phyloP scores from a whole-genome alignment of 2,888 invertebrate genomes.

The Leptinotarsa peninsularis region DNA sequence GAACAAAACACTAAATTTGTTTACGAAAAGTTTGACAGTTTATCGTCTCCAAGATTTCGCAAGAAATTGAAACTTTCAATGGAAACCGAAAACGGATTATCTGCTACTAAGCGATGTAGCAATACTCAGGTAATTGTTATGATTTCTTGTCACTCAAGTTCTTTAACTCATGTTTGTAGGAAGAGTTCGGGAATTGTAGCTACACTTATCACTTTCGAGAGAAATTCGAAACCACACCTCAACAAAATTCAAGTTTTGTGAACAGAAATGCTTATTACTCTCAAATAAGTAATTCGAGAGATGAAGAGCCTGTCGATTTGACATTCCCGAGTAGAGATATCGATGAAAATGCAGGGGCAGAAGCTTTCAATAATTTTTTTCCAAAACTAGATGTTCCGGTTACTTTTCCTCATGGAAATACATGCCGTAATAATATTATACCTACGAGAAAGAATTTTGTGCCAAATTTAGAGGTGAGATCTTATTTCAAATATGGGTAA shows the following conservation, averaged over 20 bases:
- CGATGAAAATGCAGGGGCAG: background rate
- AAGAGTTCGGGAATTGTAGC: background rate
- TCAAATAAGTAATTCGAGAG: background rate
- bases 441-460: slow-evolving; percentile 10
- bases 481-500: too few relatives aligned
- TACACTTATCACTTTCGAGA: background rate
- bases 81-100: slow-evolving; percentile 49
- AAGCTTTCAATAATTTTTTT: slow-evolving; percentile 17
- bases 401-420: slow-evolving; percentile 1
- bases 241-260: background rate
- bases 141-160: slow-evolving; percentile 5
- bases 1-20: slow-evolving; percentile 17
- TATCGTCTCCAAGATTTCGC: slow-evolving; percentile 39
- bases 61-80: slow-evolving; percentile 44
- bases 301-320: slow-evolving; percentile 48
- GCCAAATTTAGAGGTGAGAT: slow-evolving; percentile 22
- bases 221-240: slow-evolving; percentile 5
- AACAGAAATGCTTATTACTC: background rate
- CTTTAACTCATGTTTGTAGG: background rate
- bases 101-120: slow-evolving; percentile 48
- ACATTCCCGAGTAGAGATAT: slow-evolving; percentile 23
- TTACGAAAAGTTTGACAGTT: slow-evolving; percentile 22
- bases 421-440: background rate
- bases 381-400: slow-evolving; percentile 22
- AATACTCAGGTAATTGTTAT: slow-evolving; percentile 28